Conservation (phyloP, 2,888 invertebrate species). For the Drosophila maculinotata region DNA sequence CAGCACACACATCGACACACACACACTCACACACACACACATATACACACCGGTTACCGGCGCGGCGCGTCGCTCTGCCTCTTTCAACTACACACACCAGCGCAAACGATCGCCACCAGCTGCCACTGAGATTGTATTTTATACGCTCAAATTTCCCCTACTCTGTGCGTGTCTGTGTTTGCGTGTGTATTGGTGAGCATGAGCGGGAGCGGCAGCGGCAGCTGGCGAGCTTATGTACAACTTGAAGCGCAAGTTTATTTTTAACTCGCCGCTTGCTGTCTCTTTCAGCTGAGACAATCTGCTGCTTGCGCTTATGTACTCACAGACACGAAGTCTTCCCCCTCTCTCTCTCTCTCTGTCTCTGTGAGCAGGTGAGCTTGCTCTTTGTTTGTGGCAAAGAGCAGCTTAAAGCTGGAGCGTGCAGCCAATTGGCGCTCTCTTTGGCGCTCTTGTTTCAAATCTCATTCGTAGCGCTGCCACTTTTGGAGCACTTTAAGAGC, state of each 20-base stretch:
- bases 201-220: slow-evolving; percentile 53
- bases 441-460: slow-evolving; percentile 50
- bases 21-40: slow-evolving; percentile 21
- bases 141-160: slow-evolving; percentile 59
- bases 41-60: slow-evolving; percentile 45
- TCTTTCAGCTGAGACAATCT: slow-evolving; percentile 40
- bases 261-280: slow-evolving; percentile 53
- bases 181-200: slow-evolving; percentile 29
- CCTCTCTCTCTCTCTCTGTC: slow-evolving; percentile 11
- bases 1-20: slow-evolving; percentile 16
- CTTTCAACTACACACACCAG: slow-evolving; percentile 28
- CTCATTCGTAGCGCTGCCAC: slow-evolving; percentile 55
- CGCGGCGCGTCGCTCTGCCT: slow-evolving; percentile 32
- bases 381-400: slow-evolving; percentile 63
- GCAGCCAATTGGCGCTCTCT: slow-evolving; percentile 52
- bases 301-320: slow-evolving; percentile 29
- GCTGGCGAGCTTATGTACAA: slow-evolving; percentile 73
- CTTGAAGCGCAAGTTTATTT: slow-evolving; percentile 68
- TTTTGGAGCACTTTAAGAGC: slow-evolving; percentile 16
- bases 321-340: slow-evolving; percentile 25
- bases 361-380: slow-evolving; percentile 66
- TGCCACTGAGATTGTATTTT: slow-evolving; percentile 73
- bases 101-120: slow-evolving; percentile 73
- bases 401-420: slow-evolving; percentile 43
- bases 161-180: slow-evolving; percentile 17